phyloP scores from a whole-genome alignment of 2,797 vertebrate genomes.

The Triplophysa bombifrons region DNA sequence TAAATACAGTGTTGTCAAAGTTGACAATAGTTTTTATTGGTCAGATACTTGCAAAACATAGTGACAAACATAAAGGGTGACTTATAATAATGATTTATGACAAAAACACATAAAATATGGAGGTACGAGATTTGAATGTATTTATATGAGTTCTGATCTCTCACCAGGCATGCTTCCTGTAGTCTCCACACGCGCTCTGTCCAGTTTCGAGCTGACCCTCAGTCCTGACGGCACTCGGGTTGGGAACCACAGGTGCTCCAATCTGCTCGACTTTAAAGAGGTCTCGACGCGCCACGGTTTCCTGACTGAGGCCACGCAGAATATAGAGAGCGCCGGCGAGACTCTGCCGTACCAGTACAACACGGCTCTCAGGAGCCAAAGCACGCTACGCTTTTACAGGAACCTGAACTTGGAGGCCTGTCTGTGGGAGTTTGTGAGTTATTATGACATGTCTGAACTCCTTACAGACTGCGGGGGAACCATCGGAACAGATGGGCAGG shows the following conservation, averaged over 20 bases:
- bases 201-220: constrained; percentile 91
- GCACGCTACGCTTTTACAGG: constrained; percentile 86
- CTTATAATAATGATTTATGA: too few relatives aligned
- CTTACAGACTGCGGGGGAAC: constrained; percentile 90
- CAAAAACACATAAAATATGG: too few relatives aligned
- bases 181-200: constrained; percentile 88
- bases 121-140: too few relatives aligned
- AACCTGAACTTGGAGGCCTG: constrained; percentile 92
- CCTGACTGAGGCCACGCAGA: constrained; percentile 79
- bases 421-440: constrained; percentile 91
- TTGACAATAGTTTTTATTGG: too few relatives aligned
- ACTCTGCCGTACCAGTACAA: constrained; percentile 86
- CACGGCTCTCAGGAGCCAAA: constrained; percentile 75
- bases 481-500: constrained; percentile 93
- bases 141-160: neutral
- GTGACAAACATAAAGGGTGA: too few relatives aligned
- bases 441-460: constrained; percentile 94
- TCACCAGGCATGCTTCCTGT: constrained; percentile 88
- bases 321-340: constrained; percentile 79
- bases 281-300: constrained; percentile 89
- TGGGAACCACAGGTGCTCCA: constrained; percentile 93
- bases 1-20: too few relatives aligned
- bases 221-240: constrained; percentile 89
- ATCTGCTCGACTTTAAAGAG: constrained; percentile 87
- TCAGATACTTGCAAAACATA: too few relatives aligned